These are phyloP conservation scores for Notothenia coriiceps DNA, from an alignment of 2,113 vertebrate species.

Conservation along the genomic window DNA sequence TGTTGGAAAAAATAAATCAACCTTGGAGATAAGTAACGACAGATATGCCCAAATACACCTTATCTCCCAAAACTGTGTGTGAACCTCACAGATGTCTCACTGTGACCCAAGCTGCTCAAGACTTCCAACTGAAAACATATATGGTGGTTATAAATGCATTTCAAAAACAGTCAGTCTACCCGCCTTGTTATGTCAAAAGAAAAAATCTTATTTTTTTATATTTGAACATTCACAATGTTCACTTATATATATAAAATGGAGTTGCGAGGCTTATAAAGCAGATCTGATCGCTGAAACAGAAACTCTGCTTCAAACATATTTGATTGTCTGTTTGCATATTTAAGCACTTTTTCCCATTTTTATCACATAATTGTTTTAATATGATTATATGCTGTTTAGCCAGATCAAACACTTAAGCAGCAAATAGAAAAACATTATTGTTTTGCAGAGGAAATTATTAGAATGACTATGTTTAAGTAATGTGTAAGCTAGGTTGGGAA, in stretches of 20 bases:
- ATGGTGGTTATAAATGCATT: background rate
- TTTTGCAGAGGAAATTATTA: no score
- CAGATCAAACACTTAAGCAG: background rate
- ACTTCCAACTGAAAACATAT: background rate
- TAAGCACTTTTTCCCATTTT: background rate
- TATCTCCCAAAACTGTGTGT: slow-evolving; percentile 65
- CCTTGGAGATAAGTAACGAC: slow-evolving; percentile 77
- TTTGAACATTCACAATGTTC: background rate
- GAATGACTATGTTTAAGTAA: no score
- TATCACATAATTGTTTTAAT: background rate
- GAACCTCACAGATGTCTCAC: slow-evolving; percentile 71
- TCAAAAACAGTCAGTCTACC: background rate
- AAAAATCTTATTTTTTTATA: background rate
- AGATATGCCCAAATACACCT: slow-evolving; percentile 69
- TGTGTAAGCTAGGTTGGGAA: no score
- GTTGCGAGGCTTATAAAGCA: no score
- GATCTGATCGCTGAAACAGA: no score
- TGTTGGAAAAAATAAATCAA: slow-evolving; percentile 57
- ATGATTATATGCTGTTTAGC: background rate
- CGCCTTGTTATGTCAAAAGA: background rate
- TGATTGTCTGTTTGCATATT: background rate
- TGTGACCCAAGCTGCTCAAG: background rate
- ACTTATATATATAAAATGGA: no score
- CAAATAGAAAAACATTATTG: background rate
- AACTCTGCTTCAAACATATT: no score